Percentiles rank a stretch among this genome's conserved stretches.
phyloP scores from a whole-genome alignment of 2,888 invertebrate genomes.

The Sphinx pinastri region DNA sequence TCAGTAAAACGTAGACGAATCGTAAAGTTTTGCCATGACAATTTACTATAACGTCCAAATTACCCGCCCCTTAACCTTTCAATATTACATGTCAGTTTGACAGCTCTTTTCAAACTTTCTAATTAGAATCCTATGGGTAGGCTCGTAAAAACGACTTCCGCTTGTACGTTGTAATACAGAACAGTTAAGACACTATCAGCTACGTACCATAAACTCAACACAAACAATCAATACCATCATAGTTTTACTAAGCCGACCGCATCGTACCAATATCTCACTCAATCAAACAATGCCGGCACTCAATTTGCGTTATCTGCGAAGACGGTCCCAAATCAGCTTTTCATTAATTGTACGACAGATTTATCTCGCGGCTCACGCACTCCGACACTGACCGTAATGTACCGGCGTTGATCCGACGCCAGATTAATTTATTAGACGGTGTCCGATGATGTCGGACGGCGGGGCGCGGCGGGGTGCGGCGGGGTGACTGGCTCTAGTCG shows the following conservation, averaged over 20 bases:
- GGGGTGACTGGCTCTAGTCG: constrained; percentile 46
- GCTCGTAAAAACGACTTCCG: too few species aligned
- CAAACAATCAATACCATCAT: constrained; percentile 30
- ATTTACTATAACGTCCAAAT: too few species aligned
- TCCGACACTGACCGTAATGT: constrained; percentile 63
- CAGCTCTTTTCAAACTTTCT: too few species aligned
- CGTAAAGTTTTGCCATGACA: too few species aligned
- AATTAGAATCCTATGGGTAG: too few species aligned
- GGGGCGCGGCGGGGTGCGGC: constrained; percentile 33
- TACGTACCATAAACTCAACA: constrained; percentile 3
- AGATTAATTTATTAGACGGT: constrained; percentile 74
- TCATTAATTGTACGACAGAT: constrained; percentile 73
- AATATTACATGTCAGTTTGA: too few species aligned
- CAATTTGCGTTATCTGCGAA: constrained; percentile 59
- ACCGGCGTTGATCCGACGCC: constrained; percentile 69
- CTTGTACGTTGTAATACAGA: too few species aligned
- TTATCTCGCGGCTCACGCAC: constrained; percentile 59
- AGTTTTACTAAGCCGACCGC: constrained; percentile 60
- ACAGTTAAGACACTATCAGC: too few species aligned
- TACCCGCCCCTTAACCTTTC: too few species aligned
- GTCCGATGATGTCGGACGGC: constrained; percentile 37
- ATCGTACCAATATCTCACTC: constrained; percentile 61
- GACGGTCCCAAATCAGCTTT: constrained; percentile 72
- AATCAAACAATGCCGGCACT: constrained; percentile 55
- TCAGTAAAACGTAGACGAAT: too few species aligned